Evolutionary conservation across 2,113 vertebrate genomes (phyloP).

Genomic region (Lates calcarifer): DNA sequence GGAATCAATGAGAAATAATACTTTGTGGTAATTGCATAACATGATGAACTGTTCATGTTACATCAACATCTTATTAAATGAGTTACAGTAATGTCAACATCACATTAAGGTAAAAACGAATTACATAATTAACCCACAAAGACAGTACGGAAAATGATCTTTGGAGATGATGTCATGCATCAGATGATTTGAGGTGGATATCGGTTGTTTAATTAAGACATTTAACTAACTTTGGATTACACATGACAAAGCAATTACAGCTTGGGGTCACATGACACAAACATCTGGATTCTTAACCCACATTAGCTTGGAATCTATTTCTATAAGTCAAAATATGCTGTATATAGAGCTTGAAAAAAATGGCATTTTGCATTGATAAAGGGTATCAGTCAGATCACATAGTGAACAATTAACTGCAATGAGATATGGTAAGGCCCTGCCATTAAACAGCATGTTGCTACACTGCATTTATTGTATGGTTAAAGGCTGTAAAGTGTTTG

Average conservation of each 20-base stretch:
- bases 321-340: neutral
- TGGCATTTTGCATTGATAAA: slow-evolving; percentile 35
- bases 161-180: slow-evolving; percentile 59
- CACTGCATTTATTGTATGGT: slow-evolving; percentile 37
- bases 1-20: slow-evolving; percentile 20
- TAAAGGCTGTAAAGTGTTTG: slow-evolving; percentile 35
- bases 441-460: slow-evolving; percentile 38
- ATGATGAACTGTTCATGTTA: neutral
- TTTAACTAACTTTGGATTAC: neutral
- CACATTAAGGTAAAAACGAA: neutral
- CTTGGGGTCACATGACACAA: neutral
- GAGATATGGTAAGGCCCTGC: slow-evolving; percentile 25
- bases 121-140: neutral
- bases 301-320: neutral
- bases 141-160: slow-evolving; percentile 21
- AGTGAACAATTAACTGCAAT: neutral
- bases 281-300: neutral
- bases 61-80: neutral
- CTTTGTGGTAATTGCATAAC: slow-evolving; percentile 16
- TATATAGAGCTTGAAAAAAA: neutral
- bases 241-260: slow-evolving; percentile 9
- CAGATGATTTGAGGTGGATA: slow-evolving; percentile 54
- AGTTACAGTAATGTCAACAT: neutral
- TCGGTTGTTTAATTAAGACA: slow-evolving; percentile 65
- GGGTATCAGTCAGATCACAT: slow-evolving; percentile 2